Base-by-base conservation (phyloP, 2,888 invertebrate genomes). In the Arge pagana region DNA sequence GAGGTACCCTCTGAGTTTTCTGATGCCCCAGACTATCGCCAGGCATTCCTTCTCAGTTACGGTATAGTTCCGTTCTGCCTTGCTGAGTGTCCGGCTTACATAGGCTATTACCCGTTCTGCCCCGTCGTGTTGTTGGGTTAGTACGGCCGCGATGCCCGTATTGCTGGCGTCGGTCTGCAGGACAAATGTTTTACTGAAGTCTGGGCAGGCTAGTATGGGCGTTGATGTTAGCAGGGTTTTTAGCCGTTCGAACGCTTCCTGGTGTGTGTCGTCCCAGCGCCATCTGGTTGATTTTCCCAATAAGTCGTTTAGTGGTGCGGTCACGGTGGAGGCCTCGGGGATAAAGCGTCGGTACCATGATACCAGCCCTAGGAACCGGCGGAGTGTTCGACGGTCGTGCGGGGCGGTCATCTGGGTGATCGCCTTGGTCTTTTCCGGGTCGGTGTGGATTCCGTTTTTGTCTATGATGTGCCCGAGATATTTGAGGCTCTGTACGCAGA, bases 41-140 rank as follows among this genome's bases (percentile, higher is more conserved):
- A 64, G 53, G 26, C 62, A 66, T 21, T 68, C 64, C 16, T 35
- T 49, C 36, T 64, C 59, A 0, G 64, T 63, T 6, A 55, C 57
- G 3, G 57, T 45, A 18, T 61, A 65, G 16, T 60, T 61, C 2
- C 52, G 30, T 36, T 65, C 64, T 0, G 61, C 40, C 1, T 40
- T 39, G 1, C 35, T 48, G 4, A 66, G 40, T 0, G 59, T 26
- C 1, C 57, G 37, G 13, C 61, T 64, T 0, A 61, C 61, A 16
- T 61, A 65, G 1, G 64, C 63, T 5, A 66, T 56, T 2, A 61
- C 62, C 1, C 39, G 15, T 21, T 61, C 61, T 1, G 48, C 48
- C 1, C 50, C 57, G 8, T 60, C 62, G 11, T 42, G 35, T 1
- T 30, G 23, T 40, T 64, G 65, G 0, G 59, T 61, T 5, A 66